Base-by-base conservation (phyloP, 2,113 vertebrate genomes). In the Ctenodactylus gundi region DNA sequence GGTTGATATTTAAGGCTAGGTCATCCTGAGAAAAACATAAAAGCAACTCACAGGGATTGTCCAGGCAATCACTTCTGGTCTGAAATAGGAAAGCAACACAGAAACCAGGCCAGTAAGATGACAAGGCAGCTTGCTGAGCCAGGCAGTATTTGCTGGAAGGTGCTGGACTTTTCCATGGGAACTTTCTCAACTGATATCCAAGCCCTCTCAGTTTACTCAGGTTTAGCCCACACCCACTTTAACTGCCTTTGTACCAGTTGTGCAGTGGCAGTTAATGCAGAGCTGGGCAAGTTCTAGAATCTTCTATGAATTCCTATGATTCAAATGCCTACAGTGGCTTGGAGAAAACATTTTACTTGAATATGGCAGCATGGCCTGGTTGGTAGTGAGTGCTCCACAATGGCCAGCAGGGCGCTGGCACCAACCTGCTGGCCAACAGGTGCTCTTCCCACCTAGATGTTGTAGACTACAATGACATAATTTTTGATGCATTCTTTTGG, bases 91-190 rank as follows among this genome's bases (percentile, higher is more conserved):
- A 90, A 93, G 58, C 82, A 93, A 88, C 36, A 88, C 49, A 76
- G 76, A 87, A 29, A 17, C 72, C 8, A 7, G 73, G 95, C 91
- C 91, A 68, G 0, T 20, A 55, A 77, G 82, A 85, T 65, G 88
- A 85, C 76, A 60, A 72, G 72, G 76, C 75, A 90, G 4, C 57
- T 46, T 80, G 65, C 91, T 86, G 85, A 62, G 82, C 85, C 57
- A 84, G 29, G 67, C 85, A 88, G 81, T 85, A 53, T 76, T 88
- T 90, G 73, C 91, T 94, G 93, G 91, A 73, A 93, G 25, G 29
- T 55, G 44, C 55, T 85, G 82, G 75, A 55, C 51, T 86, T 85
- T 64, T 91, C 81, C 77, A 6, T 62, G 91, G 82, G 70, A 95
- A 77, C 11, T 25, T 62, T 76, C n/a, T 82, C 76, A 27, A 13